phyloP scores from a whole-genome alignment of 1,140 invertebrate genomes.

The Lepidurus packardi region DNA sequence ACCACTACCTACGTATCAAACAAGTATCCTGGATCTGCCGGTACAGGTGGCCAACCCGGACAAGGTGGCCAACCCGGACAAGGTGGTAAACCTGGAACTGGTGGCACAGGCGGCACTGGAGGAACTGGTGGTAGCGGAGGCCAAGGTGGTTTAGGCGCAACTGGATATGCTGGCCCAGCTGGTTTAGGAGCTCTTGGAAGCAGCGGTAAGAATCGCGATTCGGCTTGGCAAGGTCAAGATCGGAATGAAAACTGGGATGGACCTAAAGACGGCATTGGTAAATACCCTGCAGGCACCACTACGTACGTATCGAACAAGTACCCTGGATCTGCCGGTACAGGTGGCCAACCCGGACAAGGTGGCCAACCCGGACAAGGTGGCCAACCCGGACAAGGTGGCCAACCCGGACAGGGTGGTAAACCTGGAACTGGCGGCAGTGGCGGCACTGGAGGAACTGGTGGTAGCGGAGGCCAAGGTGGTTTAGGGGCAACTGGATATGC shows the following conservation, averaged over 20 bases:
- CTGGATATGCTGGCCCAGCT: constrained; percentile 24
- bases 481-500: constrained; percentile 25
- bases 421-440: constrained; percentile 1
- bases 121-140: constrained; percentile 35
- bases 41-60: not conserved
- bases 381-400: no score
- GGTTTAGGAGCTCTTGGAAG: constrained; percentile 4
- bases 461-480: constrained; percentile 33
- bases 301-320: not conserved
- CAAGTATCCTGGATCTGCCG: not conserved
- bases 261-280: not conserved
- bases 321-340: not conserved
- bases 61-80: not conserved
- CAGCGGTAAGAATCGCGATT: not conserved
- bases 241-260: constrained; percentile 22
- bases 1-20: not conserved
- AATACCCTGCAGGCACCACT: not conserved
- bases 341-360: not conserved
- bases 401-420: not conserved
- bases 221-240: not conserved
- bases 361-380: not conserved
- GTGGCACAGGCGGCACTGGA: constrained; percentile 22
- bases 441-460: constrained; percentile 31
- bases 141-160: constrained; percentile 22
- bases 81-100: constrained; percentile 3